Evolutionary conservation across 1,140 invertebrate genomes (phyloP).

Genomic region (Bilobella aurantiaca): DNA sequence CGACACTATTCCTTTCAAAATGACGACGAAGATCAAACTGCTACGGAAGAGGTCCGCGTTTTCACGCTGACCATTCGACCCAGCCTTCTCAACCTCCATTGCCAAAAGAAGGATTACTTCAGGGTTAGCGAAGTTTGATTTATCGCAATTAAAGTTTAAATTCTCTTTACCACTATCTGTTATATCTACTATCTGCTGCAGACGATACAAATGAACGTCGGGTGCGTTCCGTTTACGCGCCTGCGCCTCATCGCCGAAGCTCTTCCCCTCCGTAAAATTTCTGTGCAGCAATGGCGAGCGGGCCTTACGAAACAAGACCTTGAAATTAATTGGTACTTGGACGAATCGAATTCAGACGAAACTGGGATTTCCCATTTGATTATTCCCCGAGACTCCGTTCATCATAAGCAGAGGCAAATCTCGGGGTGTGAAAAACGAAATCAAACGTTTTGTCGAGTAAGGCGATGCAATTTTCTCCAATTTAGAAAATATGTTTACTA

Average conservation of each 20-base stretch:
- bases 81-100: constrained; percentile 22
- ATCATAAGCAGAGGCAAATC: constrained; percentile 7
- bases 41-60: constrained; percentile 1
- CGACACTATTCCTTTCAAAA: not conserved
- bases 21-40: not conserved
- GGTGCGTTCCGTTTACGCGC: constrained; percentile 21
- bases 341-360: not conserved
- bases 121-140: constrained; percentile 5
- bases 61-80: constrained; percentile 28
- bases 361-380: not conserved
- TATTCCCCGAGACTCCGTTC: constrained; percentile 4
- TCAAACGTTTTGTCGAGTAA: not conserved
- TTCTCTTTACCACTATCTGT: too few species aligned
- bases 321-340: not conserved
- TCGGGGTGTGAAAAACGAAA: constrained; percentile 1
- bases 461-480: not conserved
- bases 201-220: constrained; percentile 28
- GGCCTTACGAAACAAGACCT: not conserved
- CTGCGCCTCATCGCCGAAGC: constrained; percentile 21
- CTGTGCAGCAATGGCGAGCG: not conserved
- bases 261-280: constrained; percentile 1
- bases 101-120: constrained; percentile 9
- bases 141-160: not conserved
- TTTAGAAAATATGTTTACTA: too few species aligned
- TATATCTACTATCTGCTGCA: not conserved